A percentile compares a stretch with the other conserved stretches of the same genome.
Conservation (phyloP, 2,888 invertebrate species). For the Camptogramma bilineatum region DNA sequence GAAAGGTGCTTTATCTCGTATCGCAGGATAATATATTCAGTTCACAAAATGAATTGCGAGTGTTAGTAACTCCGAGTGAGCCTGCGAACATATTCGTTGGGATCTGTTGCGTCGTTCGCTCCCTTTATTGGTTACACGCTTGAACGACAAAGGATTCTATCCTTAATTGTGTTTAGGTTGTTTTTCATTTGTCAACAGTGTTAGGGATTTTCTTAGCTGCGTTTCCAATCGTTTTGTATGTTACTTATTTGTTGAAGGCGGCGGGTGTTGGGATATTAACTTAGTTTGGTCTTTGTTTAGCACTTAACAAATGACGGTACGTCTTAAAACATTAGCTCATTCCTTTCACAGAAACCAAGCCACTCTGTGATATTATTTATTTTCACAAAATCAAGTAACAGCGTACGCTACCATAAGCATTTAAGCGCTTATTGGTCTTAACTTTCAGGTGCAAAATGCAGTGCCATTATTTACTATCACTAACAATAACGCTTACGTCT, state of each 20-base stretch:
- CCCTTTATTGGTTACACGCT: constrained; percentile 74
- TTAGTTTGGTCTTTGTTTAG: constrained; percentile 60
- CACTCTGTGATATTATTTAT: constrained; percentile 34
- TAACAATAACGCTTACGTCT: constrained; percentile 38
- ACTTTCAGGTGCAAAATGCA: constrained; percentile 54
- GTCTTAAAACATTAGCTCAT: constrained; percentile 47
- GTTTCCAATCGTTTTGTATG: constrained; percentile 71
- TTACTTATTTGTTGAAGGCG: constrained; percentile 70
- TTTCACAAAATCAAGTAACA: constrained; percentile 10
- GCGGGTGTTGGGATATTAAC: constrained; percentile 63
- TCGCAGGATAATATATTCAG: constrained; percentile 78
- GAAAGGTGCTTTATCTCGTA: constrained; percentile 71
- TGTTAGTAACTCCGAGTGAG: constrained; percentile 85
- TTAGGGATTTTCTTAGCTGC: constrained; percentile 61
- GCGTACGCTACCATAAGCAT: constrained; percentile 31
- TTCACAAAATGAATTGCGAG: constrained; percentile 85
- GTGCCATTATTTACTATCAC: constrained; percentile 49
- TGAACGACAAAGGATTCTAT: constrained; percentile 69
- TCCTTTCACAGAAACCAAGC: constrained; percentile 37
- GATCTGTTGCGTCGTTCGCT: constrained; percentile 81
- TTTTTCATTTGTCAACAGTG: constrained; percentile 61
- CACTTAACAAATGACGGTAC: constrained; percentile 60
- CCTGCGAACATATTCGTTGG: constrained; percentile 83
- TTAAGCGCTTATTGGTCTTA: constrained; percentile 48
- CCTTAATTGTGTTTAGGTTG: constrained; percentile 66